phyloP scores from a whole-genome alignment of 2,797 vertebrate species.

The Sternarchorhynchus goeldii region DNA sequence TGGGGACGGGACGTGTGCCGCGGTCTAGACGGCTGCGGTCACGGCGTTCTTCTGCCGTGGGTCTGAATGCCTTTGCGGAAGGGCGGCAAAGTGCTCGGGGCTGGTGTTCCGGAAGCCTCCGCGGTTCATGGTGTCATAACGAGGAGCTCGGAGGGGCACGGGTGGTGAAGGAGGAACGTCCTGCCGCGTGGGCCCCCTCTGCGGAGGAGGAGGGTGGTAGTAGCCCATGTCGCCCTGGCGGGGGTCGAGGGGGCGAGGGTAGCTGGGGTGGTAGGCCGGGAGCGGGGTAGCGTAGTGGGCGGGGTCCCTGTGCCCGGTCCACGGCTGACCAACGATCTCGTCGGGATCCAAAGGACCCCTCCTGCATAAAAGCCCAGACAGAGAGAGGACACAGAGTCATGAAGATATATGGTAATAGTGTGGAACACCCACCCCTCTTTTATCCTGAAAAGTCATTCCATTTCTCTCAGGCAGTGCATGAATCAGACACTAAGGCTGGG shows the following conservation, averaged over 20 bases:
- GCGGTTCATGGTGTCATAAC: constrained; percentile 83
- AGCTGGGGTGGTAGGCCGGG: constrained; percentile 72
- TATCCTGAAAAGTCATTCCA: constrained; percentile 14
- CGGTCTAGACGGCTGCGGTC: constrained; percentile 86
- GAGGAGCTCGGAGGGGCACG: constrained; percentile 77
- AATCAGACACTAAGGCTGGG: constrained; percentile 5
- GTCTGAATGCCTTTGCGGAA: constrained; percentile 72
- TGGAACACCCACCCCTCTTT: background rate
- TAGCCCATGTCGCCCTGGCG: constrained; percentile 79
- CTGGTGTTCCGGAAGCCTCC: constrained; percentile 70
- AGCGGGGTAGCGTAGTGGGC: constrained; percentile 79
- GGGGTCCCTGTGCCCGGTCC: constrained; percentile 77
- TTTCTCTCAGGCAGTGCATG: constrained; percentile 13
- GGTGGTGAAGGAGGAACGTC: constrained; percentile 95
- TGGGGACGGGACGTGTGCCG: constrained; percentile 3
- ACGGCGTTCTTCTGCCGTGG: constrained; percentile 85
- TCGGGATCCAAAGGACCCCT: constrained; percentile 80
- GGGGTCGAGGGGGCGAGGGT: constrained; percentile 75
- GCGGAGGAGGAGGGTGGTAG: constrained; percentile 75
- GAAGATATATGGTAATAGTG: constrained; percentile 18
- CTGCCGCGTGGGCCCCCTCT: constrained; percentile 90
- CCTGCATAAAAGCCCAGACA: constrained; percentile 68
- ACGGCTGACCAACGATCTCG: constrained; percentile 82
- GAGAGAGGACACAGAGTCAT: constrained; percentile 39
- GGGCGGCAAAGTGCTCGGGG: constrained; percentile 78